Percentiles rank a stretch among this genome's conserved stretches.
Conservation (phyloP, 2,888 invertebrate species). For the Pseudolycoriella hygida region DNA sequence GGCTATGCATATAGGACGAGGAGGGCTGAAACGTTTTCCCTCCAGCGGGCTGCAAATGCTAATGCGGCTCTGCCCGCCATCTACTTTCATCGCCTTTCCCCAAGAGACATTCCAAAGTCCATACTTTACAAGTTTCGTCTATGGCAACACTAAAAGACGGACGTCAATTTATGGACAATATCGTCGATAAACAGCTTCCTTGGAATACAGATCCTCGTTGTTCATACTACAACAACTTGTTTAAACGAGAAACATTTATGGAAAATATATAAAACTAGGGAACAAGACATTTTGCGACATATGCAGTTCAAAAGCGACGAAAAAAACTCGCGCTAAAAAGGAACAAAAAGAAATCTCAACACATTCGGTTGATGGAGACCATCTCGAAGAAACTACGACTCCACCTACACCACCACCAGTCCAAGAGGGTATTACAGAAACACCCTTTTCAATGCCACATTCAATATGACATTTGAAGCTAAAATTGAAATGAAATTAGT, state of each 20-base stretch:
- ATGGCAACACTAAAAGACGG: too few relatives aligned
- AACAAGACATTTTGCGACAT: slow-evolving; percentile 80
- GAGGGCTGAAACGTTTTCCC: too few relatives aligned
- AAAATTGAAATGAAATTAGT: too few relatives aligned
- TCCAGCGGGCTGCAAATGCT: too few relatives aligned
- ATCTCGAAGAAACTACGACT: slow-evolving; percentile 24
- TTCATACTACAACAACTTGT: neutral
- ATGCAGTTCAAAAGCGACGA: slow-evolving; percentile 58
- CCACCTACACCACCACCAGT: slow-evolving; percentile 5
- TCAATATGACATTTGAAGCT: neutral
- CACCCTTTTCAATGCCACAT: neutral
- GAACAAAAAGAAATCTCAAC: slow-evolving; percentile 33
- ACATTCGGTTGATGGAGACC: slow-evolving; percentile 30
- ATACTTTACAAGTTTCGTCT: too few relatives aligned
- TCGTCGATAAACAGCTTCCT: too few relatives aligned
- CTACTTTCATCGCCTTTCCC: too few relatives aligned
- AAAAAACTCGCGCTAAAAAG: slow-evolving; percentile 49
- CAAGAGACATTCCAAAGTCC: too few relatives aligned
- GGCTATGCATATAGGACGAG: too few relatives aligned
- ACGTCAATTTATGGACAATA: too few relatives aligned
- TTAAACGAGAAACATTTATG: neutral
- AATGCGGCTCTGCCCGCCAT: too few relatives aligned
- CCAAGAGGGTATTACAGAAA: slow-evolving; percentile 5
- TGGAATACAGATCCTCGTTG: too few relatives aligned
- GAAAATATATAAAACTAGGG: slow-evolving; percentile 36